Base-by-base conservation (phyloP, 2,888 invertebrate species). In the Microctonus aethiopoides region DNA sequence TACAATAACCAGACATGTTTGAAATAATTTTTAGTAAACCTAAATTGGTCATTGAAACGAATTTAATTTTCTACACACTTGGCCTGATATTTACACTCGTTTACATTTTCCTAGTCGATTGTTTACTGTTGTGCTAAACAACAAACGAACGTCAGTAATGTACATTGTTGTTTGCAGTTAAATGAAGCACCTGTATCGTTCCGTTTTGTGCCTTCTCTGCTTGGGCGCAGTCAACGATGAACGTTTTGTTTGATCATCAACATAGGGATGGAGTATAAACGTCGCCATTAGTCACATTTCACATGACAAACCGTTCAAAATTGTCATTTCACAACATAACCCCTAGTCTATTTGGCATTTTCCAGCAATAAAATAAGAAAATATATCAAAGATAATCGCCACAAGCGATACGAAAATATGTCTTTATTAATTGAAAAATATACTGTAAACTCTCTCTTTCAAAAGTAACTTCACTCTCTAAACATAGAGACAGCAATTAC, bases 161-260 rank as follows among this genome's bases (percentile, higher is more conserved):
- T 70, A 74, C 65, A 66, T 67, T 63, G 63, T 76, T 39, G 73
- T 79, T 79, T 79, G 73, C 73, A 67, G 65, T 79, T 76, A 73
- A 77, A 79, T 78, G 78, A 79, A 80, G 73, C n/a, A n/a, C n/a
- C n/a, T n/a, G n/a, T n/a, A n/a, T n/a, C n/a, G n/a, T n/a, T n/a
- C n/a, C n/a, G n/a, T n/a, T n/a, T 67, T 59, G 20, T 46, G 65
- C 72, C 70, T 65, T 74, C 71, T 68, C 73, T 74, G 72, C 74
- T 72, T n/a, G n/a, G n/a, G 72, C 22, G 13, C 20, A 52, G 13
- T 0, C 20, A n/a, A 29, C 32, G 52, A 74, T 72, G 75, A 75
- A 73, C 70, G 76, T 78, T 79, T 76, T n/a, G 65, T 74, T 66
- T 39, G 39, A 39, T 39, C 13, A 39, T 11, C 36, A 36, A 11